Conservation (phyloP, 1,140 invertebrate genomes). For the Trinorchestia longiramus region DNA sequence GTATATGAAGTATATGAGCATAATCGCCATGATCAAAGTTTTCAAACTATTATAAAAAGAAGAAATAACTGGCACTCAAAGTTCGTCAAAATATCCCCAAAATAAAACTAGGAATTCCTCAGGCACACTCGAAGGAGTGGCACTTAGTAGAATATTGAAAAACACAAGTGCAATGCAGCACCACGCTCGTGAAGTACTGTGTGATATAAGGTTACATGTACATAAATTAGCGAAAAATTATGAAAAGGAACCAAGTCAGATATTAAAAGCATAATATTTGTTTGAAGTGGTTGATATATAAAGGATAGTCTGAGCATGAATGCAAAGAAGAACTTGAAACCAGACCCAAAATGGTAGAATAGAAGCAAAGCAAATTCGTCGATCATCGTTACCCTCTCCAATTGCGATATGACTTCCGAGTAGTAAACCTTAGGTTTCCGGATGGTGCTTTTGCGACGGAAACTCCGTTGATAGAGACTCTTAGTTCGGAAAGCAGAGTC, state of each 20-base stretch:
- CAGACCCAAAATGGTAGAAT: not conserved
- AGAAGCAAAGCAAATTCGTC: conserved; percentile 27
- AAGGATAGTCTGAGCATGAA: not conserved
- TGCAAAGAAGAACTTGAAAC: not conserved
- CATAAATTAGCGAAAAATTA: not conserved
- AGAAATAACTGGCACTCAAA: not conserved
- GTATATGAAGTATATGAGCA: not conserved
- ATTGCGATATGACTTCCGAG: conserved; percentile 66
- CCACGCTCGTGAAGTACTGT: not conserved
- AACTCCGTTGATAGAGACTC: conserved; percentile 33
- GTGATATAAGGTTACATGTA: not conserved
- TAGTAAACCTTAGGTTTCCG: conserved; percentile 60
- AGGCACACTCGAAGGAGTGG: not conserved
- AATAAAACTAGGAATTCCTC: not conserved
- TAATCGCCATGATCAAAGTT: not conserved
- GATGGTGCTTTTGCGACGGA: conserved; percentile 31
- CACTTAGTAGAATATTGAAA: not conserved
- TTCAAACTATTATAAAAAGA: not conserved
- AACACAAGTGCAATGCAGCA: not conserved
- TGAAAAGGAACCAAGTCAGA: not conserved
- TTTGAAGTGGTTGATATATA: not conserved
- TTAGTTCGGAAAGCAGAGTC: not conserved
- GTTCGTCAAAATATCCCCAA: not conserved
- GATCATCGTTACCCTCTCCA: conserved; percentile 64
- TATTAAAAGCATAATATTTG: not conserved